Percentiles rank a stretch among this genome's conserved stretches.
phyloP scores from a whole-genome alignment of 2,888 invertebrate species.

The Pseudeuparius sepicola region DNA sequence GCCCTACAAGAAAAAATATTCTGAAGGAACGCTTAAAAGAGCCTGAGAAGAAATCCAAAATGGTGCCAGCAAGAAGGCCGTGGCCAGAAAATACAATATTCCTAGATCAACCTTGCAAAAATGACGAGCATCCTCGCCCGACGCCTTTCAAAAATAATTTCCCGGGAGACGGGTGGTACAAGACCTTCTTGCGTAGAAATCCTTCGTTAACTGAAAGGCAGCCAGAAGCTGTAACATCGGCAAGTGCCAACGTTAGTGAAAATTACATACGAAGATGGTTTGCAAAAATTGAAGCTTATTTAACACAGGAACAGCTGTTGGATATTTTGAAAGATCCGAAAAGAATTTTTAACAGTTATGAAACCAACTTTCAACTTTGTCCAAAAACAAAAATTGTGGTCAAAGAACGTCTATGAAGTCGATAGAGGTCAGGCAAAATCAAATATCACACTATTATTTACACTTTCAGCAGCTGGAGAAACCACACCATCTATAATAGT shows the following conservation, averaged over 20 bases:
- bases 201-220: conserved; percentile 22
- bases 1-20: no score
- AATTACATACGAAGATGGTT: conserved; percentile 25
- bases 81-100: no score
- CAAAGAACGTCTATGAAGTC: conserved; percentile 34
- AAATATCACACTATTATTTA: conserved; percentile 32
- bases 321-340: conserved; percentile 23
- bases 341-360: conserved; percentile 29
- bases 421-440: conserved; percentile 32
- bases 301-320: no score
- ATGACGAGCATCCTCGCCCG: conserved; percentile 14
- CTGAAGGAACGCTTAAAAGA: no score
- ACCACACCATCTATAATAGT: conserved; percentile 33
- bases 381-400: conserved; percentile 25
- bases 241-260: conserved; percentile 24
- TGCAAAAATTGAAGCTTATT: no score
- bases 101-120: no score
- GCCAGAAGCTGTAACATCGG: conserved; percentile 25
- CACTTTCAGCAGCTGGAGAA: no score
- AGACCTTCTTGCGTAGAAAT: conserved; percentile 23
- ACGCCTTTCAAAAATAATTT: conserved; percentile 18
- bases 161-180: conserved; percentile 23
- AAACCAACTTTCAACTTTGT: conserved; percentile 27
- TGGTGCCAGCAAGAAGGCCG: no score
- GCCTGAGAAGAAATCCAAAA: no score